Conservation (phyloP, 2,797 vertebrate genomes). For the Tokudaia muenninki region DNA sequence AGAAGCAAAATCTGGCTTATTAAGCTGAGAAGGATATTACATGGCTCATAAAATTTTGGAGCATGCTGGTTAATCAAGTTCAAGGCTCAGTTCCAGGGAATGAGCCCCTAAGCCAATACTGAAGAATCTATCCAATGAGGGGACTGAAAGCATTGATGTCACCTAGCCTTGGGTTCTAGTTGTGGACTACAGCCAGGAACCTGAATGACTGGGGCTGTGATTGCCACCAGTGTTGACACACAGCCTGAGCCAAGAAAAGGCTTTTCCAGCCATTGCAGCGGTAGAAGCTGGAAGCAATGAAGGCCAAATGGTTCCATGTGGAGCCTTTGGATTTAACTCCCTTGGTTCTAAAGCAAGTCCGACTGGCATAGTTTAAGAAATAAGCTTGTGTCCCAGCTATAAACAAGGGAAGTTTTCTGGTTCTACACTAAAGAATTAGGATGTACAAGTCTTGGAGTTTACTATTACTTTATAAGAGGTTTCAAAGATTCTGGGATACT, state of each 20-base stretch:
- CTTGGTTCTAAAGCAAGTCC: neutral
- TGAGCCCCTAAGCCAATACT: neutral
- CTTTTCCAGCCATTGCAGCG: neutral
- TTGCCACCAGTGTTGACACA: neutral
- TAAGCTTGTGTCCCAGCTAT: neutral
- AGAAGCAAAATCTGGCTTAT: slow-evolving; percentile 67
- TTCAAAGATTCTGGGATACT: neutral
- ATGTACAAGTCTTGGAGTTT: neutral
- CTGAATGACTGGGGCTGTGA: neutral
- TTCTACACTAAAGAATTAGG: neutral
- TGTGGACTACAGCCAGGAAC: neutral
- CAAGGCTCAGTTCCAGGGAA: slow-evolving; percentile 28
- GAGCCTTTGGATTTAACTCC: neutral
- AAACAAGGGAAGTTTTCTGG: slow-evolving; percentile 10
- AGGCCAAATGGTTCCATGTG: neutral
- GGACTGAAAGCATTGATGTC: neutral
- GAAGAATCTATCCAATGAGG: neutral
- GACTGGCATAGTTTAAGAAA: neutral
- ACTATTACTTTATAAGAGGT: neutral
- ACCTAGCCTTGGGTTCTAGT: neutral
- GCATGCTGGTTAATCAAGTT: slow-evolving; percentile 12
- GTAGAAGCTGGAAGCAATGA: neutral
- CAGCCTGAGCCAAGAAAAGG: neutral
- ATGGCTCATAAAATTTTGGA: slow-evolving; percentile 62
- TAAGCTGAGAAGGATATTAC: slow-evolving; percentile 56